phyloP scores from a whole-genome alignment of 2,888 invertebrate genomes.

The Busseola fusca region DNA sequence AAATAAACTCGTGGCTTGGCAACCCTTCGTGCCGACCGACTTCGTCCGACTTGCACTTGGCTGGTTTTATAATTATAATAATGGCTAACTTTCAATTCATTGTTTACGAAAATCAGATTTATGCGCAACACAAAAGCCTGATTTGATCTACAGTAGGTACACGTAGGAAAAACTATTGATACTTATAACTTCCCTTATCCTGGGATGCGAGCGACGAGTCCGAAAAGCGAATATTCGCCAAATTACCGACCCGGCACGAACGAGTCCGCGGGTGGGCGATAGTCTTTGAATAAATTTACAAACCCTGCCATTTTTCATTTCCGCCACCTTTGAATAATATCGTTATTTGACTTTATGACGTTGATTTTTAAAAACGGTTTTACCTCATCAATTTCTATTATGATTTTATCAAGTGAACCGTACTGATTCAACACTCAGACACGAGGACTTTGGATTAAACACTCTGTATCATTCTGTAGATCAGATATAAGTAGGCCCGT shows the following conservation, averaged over 20 bases:
- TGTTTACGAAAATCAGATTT: background rate
- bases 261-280: constrained; percentile 18
- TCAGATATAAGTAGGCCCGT: too few species aligned
- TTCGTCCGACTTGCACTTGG: too few species aligned
- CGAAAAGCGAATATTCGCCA: constrained; percentile 46
- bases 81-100: background rate
- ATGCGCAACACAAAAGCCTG: background rate
- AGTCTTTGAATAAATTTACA: constrained; percentile 50
- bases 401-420: background rate
- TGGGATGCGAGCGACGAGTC: background rate
- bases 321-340: constrained; percentile 40
- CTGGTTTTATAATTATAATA: too few species aligned
- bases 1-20: too few species aligned
- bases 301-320: constrained; percentile 54
- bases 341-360: constrained; percentile 22
- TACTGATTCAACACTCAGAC: too few species aligned
- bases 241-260: constrained; percentile 51
- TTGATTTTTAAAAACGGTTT: constrained; percentile 14
- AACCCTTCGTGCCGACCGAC: too few species aligned
- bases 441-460: too few species aligned
- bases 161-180: constrained; percentile 14
- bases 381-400: constrained; percentile 14
- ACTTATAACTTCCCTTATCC: constrained; percentile 23
- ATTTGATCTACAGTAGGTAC: background rate
- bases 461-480: too few species aligned